Evolutionary conservation across 2,888 invertebrate species (phyloP).

Genomic region (Penaeus monodon): DNA sequence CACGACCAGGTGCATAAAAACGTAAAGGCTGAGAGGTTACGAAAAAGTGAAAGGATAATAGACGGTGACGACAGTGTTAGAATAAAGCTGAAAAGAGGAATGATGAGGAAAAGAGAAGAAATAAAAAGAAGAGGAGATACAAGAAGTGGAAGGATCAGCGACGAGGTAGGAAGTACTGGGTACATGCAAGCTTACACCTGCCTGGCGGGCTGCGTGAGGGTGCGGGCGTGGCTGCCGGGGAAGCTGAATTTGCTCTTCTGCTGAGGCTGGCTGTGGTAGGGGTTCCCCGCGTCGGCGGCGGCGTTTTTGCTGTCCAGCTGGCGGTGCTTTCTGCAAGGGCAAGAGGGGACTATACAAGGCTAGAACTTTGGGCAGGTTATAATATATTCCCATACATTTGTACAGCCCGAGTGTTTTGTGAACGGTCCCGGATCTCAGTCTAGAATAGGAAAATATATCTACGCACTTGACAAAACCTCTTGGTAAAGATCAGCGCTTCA

Average conservation of each 20-base stretch:
- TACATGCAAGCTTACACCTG: conserved; percentile 58
- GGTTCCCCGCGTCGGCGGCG: conserved; percentile 60
- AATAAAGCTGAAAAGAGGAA: not conserved
- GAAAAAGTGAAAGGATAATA: too few species aligned
- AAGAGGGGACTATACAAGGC: not conserved
- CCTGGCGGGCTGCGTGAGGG: conserved; percentile 64
- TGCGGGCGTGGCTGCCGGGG: conserved; percentile 61
- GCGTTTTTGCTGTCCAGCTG: conserved; percentile 55
- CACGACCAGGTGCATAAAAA: too few species aligned
- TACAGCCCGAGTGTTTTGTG: too few species aligned
- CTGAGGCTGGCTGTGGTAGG: conserved; percentile 35
- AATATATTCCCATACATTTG: too few species aligned
- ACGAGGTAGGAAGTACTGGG: not conserved
- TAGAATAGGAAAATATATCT: too few species aligned
- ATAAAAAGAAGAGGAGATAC: not conserved
- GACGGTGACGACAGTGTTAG: too few species aligned
- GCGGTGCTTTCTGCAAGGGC: conserved; percentile 21
- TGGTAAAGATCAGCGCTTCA: too few species aligned
- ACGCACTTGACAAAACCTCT: too few species aligned
- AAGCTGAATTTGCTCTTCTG: conserved; percentile 46
- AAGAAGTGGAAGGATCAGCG: not conserved
- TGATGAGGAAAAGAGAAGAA: not conserved
- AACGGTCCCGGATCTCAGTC: too few species aligned
- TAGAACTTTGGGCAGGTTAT: too few species aligned
- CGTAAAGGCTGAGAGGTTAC: too few species aligned